A percentile compares a stretch with the other conserved stretches of the same genome.
These are phyloP conservation scores for Bryconaethiops microstoma DNA, from an alignment of 2,797 vertebrate species.

Conservation along the genomic window DNA sequence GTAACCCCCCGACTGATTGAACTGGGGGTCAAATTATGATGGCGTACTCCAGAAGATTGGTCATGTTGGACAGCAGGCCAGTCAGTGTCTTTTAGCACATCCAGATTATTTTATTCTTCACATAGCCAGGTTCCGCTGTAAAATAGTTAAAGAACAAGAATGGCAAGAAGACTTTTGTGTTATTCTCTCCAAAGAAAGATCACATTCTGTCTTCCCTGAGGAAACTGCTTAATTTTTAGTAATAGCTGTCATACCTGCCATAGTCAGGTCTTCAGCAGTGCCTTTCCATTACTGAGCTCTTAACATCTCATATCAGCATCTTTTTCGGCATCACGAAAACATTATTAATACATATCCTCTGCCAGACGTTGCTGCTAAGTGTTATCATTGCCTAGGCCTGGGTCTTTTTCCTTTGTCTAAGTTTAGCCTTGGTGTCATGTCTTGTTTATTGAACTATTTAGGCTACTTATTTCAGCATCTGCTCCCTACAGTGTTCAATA, in stretches of 20 bases:
- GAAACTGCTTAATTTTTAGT: neutral
- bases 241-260: neutral
- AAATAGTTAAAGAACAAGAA: neutral
- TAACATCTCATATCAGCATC: too few species aligned
- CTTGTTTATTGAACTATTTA: conserved; percentile 9
- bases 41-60: neutral
- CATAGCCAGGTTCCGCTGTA: neutral
- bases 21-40: neutral
- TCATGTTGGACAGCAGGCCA: neutral
- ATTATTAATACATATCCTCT: neutral
- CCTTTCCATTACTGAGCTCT: neutral
- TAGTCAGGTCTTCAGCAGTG: neutral
- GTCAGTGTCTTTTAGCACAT: neutral
- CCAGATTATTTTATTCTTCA: neutral
- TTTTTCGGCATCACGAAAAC: neutral
- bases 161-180: neutral
- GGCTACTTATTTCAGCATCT: neutral
- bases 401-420: neutral
- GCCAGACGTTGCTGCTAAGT: neutral
- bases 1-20: too few species aligned
- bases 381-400: neutral
- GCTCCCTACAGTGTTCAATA: neutral
- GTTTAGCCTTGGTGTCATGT: neutral
- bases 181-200: neutral
- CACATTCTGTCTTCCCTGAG: neutral